These are phyloP conservation scores for Heliangelus exortis DNA, from an alignment of 2,797 vertebrate genomes.

Conservation along the genomic window DNA sequence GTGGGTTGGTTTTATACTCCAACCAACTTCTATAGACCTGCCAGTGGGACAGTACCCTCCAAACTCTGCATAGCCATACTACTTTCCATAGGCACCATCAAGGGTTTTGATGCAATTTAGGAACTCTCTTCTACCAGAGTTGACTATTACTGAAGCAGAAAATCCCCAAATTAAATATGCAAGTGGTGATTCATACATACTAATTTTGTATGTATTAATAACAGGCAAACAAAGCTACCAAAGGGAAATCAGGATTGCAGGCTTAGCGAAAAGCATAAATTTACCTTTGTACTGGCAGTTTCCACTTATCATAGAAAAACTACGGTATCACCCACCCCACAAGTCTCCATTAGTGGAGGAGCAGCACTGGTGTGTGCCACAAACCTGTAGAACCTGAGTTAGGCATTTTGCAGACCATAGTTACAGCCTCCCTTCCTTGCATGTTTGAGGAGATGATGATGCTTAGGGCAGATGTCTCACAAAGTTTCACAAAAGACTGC, in stretches of 20 bases:
- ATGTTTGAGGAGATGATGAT: background rate
- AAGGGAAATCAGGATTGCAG: background rate
- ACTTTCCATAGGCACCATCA: background rate
- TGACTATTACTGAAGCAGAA: background rate
- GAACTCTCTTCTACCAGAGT: background rate
- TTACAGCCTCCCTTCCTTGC: background rate
- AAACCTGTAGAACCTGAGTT: background rate
- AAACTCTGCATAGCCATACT: background rate
- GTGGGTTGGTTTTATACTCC: background rate
- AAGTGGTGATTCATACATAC: background rate
- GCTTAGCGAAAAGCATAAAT: background rate
- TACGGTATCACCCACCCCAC: background rate
- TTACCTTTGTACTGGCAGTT: background rate
- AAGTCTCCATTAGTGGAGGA: background rate
- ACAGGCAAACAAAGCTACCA: background rate
- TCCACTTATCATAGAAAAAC: background rate
- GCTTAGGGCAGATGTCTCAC: background rate
- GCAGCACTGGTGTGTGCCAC: rapidly evolving
- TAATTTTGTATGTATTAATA: background rate
- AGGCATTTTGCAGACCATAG: background rate
- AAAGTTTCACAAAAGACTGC: no score
- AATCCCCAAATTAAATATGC: background rate
- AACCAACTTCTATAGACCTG: background rate
- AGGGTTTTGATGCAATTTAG: background rate
- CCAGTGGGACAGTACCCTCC: background rate